A percentile compares a stretch with the other conserved stretches of the same genome.
Evolutionary conservation across 2,113 vertebrate species (phyloP).

Genomic region (Copsychus sechellarum): DNA sequence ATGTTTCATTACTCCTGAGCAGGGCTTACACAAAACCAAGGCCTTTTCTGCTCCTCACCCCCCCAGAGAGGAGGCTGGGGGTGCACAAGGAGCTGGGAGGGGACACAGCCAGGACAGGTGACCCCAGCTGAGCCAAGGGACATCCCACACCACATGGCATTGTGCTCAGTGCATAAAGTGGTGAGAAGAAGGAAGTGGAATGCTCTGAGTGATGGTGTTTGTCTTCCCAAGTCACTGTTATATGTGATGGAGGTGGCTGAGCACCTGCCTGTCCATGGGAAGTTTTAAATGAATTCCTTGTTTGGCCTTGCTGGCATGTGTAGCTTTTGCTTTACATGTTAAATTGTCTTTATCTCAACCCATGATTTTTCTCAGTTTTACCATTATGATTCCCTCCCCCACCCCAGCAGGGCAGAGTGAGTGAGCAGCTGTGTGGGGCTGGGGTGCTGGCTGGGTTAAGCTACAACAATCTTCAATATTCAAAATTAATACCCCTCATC

Average conservation of each 20-base stretch:
- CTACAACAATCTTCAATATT: neutral
- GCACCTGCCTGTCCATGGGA: neutral
- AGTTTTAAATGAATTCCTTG: neutral
- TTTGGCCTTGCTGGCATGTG: neutral
- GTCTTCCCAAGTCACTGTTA: neutral
- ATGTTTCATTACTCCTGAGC: neutral
- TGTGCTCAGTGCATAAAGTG: neutral
- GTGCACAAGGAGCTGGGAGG: neutral
- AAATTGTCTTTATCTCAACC: neutral
- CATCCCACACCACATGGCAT: neutral
- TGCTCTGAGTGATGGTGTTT: fast-evolving
- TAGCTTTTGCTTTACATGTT: neutral
- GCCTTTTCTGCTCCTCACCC: neutral
- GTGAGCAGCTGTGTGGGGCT: neutral
- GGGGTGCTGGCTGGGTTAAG: neutral
- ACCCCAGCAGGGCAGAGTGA: neutral
- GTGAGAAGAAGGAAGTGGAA: neutral
- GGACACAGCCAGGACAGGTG: neutral
- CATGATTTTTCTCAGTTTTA: neutral
- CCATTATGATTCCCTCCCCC: neutral
- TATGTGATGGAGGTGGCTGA: neutral
- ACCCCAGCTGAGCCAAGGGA: neutral
- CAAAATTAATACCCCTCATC: neutral
- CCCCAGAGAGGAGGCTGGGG: neutral
- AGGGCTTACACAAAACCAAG: neutral